Evolutionary conservation across 2,888 invertebrate species (phyloP).

Genomic region (Folsomia manolachei): DNA sequence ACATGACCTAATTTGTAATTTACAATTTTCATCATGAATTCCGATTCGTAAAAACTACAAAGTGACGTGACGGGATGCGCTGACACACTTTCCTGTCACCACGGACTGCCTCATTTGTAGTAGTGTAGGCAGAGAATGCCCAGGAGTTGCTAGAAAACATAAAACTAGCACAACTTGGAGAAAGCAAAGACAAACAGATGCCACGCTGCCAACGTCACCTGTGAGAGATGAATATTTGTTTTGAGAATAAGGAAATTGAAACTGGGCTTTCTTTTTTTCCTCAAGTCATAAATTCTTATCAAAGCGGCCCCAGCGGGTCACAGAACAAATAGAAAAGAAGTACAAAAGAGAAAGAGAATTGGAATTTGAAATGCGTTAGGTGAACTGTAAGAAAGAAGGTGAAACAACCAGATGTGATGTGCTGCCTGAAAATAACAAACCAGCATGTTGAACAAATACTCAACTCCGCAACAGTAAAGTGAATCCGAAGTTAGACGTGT

Average conservation of each 20-base stretch:
- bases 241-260: slow-evolving; percentile 8
- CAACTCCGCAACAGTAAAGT: neutral
- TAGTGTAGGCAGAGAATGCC: too few relatives aligned
- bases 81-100: too few relatives aligned
- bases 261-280: neutral
- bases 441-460: too few relatives aligned
- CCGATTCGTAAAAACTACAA: too few relatives aligned
- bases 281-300: slow-evolving; percentile 5
- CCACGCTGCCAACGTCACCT: neutral
- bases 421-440: too few relatives aligned
- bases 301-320: neutral
- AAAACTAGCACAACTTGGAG: too few relatives aligned
- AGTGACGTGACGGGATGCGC: too few relatives aligned
- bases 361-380: neutral
- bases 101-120: too few relatives aligned
- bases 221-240: slow-evolving; percentile 8
- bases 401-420: too few relatives aligned
- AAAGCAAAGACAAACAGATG: neutral
- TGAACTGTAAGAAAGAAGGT: neutral
- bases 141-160: too few relatives aligned
- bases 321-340: neutral
- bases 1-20: too few relatives aligned
- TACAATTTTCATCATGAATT: too few relatives aligned
- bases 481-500: neutral
- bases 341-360: neutral